These are phyloP conservation scores for Amazona vittata DNA, from an alignment of 2,113 vertebrate species.

Conservation along the genomic window DNA sequence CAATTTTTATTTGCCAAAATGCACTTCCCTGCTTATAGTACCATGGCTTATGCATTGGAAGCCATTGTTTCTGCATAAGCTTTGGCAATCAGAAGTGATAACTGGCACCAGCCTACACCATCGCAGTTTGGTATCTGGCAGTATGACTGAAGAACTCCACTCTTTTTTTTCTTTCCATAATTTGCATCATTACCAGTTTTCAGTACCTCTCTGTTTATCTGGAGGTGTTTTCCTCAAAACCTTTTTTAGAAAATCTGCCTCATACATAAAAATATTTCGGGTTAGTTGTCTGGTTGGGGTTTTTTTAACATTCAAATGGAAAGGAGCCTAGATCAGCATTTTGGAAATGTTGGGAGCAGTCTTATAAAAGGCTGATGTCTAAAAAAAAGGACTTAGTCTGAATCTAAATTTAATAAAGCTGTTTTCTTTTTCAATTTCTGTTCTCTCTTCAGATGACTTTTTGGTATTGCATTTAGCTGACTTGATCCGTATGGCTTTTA, in stretches of 20 bases:
- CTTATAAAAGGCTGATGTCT: background rate
- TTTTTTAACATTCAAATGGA: background rate
- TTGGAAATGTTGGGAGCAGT: background rate
- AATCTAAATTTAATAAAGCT: background rate
- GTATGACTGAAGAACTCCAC: background rate
- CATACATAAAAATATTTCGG: background rate
- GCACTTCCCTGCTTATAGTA: background rate
- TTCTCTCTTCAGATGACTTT: constrained; percentile 80
- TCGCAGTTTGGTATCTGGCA: background rate
- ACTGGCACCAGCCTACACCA: background rate
- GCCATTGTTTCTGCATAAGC: background rate
- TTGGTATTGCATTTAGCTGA: constrained; percentile 91
- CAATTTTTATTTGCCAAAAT: background rate
- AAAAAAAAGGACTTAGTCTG: background rate
- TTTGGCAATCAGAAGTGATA: background rate
- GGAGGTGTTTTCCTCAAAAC: background rate
- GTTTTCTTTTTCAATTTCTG: background rate
- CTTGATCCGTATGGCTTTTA: constrained; percentile 95
- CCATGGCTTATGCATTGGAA: fast-evolving
- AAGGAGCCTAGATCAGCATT: background rate
- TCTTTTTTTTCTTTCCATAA: background rate
- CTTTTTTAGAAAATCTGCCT: background rate
- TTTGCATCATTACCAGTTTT: background rate
- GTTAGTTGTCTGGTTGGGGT: background rate
- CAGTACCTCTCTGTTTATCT: background rate